A percentile compares a stretch with the other conserved stretches of the same genome.
These are phyloP conservation scores for Calonectris borealis DNA, from an alignment of 2,113 vertebrate genomes.

Conservation along the genomic window DNA sequence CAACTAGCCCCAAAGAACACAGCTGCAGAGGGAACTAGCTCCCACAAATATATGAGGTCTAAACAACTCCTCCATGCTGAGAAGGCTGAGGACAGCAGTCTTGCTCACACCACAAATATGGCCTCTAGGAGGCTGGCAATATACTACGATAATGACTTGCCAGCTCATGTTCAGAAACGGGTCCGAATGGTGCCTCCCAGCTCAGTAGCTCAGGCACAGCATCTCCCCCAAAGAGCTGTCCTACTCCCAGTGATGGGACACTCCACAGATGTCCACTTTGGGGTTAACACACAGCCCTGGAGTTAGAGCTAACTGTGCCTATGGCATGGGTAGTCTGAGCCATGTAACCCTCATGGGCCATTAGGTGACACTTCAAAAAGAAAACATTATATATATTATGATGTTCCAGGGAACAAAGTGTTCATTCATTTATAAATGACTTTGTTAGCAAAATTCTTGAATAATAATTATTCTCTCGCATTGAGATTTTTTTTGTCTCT, in stretches of 20 bases:
- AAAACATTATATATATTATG: not conserved
- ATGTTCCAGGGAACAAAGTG: not conserved
- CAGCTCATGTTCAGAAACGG: not conserved
- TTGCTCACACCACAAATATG: not conserved
- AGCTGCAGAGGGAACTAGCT: not conserved
- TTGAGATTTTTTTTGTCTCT: not conserved
- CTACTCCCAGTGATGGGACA: not conserved
- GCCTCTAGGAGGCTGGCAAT: not conserved
- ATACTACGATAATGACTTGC: not conserved
- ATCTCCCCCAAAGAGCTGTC: not conserved
- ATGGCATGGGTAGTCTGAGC: not conserved
- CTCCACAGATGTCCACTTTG: not conserved
- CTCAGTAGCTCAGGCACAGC: not conserved
- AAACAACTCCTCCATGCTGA: not conserved
- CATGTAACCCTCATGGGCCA: not conserved
- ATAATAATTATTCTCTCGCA: not conserved
- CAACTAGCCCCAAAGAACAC: not conserved
- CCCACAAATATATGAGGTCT: not conserved
- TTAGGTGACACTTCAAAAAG: not conserved
- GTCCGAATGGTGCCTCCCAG: not conserved
- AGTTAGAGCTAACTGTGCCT: not conserved
- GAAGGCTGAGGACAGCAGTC: not conserved
- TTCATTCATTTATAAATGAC: not conserved
- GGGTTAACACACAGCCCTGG: not conserved
- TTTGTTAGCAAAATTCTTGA: not conserved